Base-by-base conservation (phyloP, 2,113 vertebrate genomes). In the Cyrtonyx montezumae region DNA sequence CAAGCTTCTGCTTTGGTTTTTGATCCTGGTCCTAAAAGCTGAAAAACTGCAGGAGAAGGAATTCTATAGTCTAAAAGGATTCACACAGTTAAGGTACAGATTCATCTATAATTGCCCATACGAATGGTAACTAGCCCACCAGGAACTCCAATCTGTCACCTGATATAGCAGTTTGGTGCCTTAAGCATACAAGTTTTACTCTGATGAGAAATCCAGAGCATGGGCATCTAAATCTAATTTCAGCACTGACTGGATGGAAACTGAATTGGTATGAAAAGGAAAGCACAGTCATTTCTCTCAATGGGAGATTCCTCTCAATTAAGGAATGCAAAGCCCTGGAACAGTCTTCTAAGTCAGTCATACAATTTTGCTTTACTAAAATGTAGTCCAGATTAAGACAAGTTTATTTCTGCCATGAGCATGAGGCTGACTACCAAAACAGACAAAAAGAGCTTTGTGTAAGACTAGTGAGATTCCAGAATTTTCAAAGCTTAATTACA, bases 401-500 rank as follows among this genome's bases (percentile, higher is more conserved):
- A 91, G 87, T 90, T 89, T 91, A 34, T 20, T 58, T 59, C 56
- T 89, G 16, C 49, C 71, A 34, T 58, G 40, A 94, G 58, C 37
- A 74, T 92, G 51, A 81, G 30, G 62, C 87, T 96, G 93, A 92
- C 58, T 89, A 81, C 73, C 62, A 93, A 84, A 93, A 74, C 48
- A 87, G 84, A 43, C 43, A 84, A n/a, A 75, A 88, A 26, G 66
- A 82, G 67, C 94, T 95, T 55, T 89, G 43, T 32, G 36, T 80
- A 82, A 91, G 61, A 43, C 59, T 66, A 28, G 59, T 26, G 18
- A 40, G 78, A 90, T n/a, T 56, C 63, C 70, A 82, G 58, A 51
- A 85, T 79, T 95, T 84, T 62, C 79, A 87, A 91, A 15, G 84
- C 61, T 93, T 95, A 93, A 95, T 90, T 92, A 83, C 68, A 94